A percentile compares a stretch with the other conserved stretches of the same genome.
These are phyloP conservation scores for Orchestia grillus DNA, from an alignment of 1,140 invertebrate species.

Conservation along the genomic window DNA sequence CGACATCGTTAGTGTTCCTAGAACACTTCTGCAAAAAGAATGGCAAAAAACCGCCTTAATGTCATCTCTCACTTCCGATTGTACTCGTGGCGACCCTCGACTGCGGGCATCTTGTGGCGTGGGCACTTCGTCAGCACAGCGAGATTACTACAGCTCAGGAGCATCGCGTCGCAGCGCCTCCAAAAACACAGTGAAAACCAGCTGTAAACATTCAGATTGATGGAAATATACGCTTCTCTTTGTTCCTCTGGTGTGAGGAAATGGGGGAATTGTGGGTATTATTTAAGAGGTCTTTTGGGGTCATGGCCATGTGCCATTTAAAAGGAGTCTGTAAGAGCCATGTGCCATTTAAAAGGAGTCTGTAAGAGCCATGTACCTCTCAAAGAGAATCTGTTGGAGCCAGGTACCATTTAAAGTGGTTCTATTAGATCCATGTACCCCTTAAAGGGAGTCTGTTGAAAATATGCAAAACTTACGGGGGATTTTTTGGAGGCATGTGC, in stretches of 20 bases:
- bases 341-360: not conserved
- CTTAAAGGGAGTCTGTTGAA: not conserved
- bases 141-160: not conserved
- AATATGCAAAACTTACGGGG: too few relatives aligned
- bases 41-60: not conserved
- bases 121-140: not conserved
- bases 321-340: not conserved
- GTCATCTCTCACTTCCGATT: not conserved
- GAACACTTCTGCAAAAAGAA: slow-evolving; percentile 1
- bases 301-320: too few relatives aligned
- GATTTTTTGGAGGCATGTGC: too few relatives aligned
- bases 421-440: not conserved
- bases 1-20: not conserved
- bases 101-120: not conserved
- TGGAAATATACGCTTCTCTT: not conserved
- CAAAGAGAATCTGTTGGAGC: not conserved
- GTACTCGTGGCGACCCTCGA: not conserved
- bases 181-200: not conserved
- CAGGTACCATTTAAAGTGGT: not conserved
- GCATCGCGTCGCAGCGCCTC: not conserved
- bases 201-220: not conserved
- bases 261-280: not conserved
- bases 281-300: too few relatives aligned
- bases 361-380: not conserved
- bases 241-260: too few relatives aligned